Conservation (phyloP, 2,113 vertebrate genomes). For the Montifringilla adamsi region DNA sequence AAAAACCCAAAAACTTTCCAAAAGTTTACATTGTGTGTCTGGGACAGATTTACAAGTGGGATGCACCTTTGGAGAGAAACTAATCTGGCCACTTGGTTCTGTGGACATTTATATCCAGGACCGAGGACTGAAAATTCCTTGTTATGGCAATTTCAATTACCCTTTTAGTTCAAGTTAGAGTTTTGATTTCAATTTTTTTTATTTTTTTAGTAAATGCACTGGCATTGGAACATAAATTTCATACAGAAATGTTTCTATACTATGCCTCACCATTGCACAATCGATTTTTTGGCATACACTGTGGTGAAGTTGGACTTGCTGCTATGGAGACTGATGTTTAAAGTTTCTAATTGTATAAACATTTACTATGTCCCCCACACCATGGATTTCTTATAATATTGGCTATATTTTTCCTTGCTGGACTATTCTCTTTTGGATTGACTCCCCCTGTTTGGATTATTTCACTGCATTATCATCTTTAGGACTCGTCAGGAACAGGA, state of each 20-base stretch:
- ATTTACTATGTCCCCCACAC: constrained; percentile 83
- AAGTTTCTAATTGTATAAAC: constrained; percentile 84
- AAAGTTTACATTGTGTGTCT: constrained; percentile 63
- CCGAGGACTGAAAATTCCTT: constrained; percentile 69
- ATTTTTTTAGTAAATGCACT: constrained; percentile 81
- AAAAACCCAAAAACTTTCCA: background rate
- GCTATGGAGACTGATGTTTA: constrained; percentile 81
- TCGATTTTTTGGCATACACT: constrained; percentile 77
- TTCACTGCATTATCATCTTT: constrained; percentile 86
- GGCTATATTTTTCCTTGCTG: constrained; percentile 86
- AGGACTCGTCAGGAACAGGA: constrained; percentile 85
- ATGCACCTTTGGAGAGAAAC: constrained; percentile 42
- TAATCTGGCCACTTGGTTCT: constrained; percentile 63
- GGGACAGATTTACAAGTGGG: constrained; percentile 62
- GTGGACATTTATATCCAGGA: constrained; percentile 65
- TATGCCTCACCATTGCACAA: constrained; percentile 82
- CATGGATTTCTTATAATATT: constrained; percentile 84
- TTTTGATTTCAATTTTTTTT: constrained; percentile 81
- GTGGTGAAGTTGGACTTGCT: constrained; percentile 81
- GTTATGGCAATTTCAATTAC: constrained; percentile 69
- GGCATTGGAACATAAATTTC: constrained; percentile 80
- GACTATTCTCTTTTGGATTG: constrained; percentile 86
- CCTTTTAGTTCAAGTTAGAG: constrained; percentile 76
- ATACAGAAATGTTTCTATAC: constrained; percentile 77
- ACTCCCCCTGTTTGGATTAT: constrained; percentile 86